Evolutionary conservation across 2,888 invertebrate species (phyloP).

Genomic region (Apoda limacodes): DNA sequence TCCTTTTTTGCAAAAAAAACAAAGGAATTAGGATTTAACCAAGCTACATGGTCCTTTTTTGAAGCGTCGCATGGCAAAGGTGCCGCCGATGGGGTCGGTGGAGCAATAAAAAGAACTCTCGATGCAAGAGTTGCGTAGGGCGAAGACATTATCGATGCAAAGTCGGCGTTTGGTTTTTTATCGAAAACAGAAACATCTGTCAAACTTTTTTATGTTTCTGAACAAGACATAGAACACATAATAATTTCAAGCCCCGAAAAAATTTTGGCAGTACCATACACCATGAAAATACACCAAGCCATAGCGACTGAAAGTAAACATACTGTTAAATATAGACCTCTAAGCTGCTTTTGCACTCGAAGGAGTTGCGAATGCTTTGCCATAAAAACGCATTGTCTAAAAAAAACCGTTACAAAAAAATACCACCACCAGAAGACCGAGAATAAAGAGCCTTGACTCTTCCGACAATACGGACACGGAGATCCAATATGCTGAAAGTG

Average conservation of each 20-base stretch:
- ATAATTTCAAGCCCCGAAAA: conserved; percentile 1
- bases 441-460: no score
- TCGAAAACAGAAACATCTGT: neutral
- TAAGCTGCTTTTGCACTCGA: no score
- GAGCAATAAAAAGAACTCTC: conserved; percentile 8
- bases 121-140: conserved; percentile 7
- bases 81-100: conserved; percentile 14
- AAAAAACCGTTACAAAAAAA: no score
- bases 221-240: conserved; percentile 1
- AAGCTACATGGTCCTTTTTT: conserved; percentile 10
- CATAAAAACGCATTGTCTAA: no score
- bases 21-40: conserved; percentile 1
- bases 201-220: conserved; percentile 3
- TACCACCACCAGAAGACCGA: no score
- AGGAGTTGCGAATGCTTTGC: no score
- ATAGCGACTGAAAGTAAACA: no score
- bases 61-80: conserved; percentile 13
- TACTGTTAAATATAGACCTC: no score
- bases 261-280: conserved; percentile 1
- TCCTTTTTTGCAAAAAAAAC: conserved; percentile 4
- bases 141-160: conserved; percentile 6
- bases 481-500: no score
- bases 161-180: conserved; percentile 1
- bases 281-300: conserved; percentile 5
- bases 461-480: no score